phyloP scores from a whole-genome alignment of 2,888 invertebrate genomes.

The Drosophila nigricruria region DNA sequence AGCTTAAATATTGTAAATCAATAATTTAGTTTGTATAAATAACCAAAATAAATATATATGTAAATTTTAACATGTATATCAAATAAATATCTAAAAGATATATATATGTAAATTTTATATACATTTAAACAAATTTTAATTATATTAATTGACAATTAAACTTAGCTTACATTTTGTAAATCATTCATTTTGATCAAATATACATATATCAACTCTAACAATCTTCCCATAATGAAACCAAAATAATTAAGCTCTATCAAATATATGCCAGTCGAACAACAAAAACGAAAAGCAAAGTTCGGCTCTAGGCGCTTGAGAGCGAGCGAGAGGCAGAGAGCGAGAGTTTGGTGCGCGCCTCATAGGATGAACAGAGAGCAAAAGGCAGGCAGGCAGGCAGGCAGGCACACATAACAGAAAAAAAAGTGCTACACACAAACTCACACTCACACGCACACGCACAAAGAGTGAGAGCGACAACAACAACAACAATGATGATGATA shows the following conservation, averaged over 20 bases:
- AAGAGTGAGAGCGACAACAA: conserved; percentile 13
- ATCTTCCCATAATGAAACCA: background rate
- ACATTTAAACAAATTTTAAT: no score
- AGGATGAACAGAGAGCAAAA: conserved; percentile 23
- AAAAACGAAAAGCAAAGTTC: conserved; percentile 12
- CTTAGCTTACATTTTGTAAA: no score
- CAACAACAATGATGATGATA: conserved; percentile 62
- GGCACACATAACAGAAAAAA: conserved; percentile 24
- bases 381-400: conserved; percentile 9
- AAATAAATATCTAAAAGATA: no score
- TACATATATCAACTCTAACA: background rate
- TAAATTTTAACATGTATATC: no score
- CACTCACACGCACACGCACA: conserved; percentile 23
- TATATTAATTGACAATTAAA: no score
- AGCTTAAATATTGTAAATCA: no score
- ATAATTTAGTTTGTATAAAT: no score
- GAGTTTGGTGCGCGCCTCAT: conserved; percentile 17
- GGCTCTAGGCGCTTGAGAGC: conserved; percentile 15
- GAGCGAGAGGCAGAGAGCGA: conserved; percentile 10
- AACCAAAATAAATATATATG: no score
- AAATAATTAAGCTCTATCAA: background rate
- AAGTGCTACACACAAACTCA: conserved; percentile 32
- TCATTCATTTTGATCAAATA: no score
- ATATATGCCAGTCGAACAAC: conserved; percentile 7
- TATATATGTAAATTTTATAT: no score